Evolutionary conservation across 2,888 invertebrate genomes (phyloP).

Genomic region (Magallana nippona): DNA sequence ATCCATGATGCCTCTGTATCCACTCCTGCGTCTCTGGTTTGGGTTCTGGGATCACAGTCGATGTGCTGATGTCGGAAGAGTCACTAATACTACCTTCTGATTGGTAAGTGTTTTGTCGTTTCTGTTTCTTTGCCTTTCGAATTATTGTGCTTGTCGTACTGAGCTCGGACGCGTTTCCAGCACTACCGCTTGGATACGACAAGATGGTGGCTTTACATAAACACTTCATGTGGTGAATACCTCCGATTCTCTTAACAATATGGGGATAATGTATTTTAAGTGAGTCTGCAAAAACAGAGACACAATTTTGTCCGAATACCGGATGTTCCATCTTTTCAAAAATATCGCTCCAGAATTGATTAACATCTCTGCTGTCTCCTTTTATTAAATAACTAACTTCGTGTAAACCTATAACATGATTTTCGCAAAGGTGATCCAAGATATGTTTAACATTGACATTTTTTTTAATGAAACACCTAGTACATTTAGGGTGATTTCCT

Average conservation of each 20-base stretch:
- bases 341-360: neutral
- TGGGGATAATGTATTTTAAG: neutral
- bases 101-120: too few species aligned
- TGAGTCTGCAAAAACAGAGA: neutral
- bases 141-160: neutral
- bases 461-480: neutral
- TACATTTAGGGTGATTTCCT: neutral
- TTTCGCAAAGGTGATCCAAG: neutral
- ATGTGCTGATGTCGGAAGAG: too few species aligned
- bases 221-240: neutral
- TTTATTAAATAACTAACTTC: neutral
- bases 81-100: too few species aligned
- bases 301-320: neutral
- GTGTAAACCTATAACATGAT: neutral
- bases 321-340: neutral
- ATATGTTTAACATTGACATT: neutral
- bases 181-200: neutral
- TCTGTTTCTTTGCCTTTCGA: neutral
- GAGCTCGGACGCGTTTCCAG: neutral
- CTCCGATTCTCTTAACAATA: neutral
- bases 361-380: neutral
- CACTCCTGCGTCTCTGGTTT: too few species aligned
- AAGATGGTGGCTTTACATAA: neutral
- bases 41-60: too few species aligned
- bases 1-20: too few species aligned